These are phyloP conservation scores for Dipodomys spectabilis DNA, from an alignment of 2,113 vertebrate species.

Conservation along the genomic window DNA sequence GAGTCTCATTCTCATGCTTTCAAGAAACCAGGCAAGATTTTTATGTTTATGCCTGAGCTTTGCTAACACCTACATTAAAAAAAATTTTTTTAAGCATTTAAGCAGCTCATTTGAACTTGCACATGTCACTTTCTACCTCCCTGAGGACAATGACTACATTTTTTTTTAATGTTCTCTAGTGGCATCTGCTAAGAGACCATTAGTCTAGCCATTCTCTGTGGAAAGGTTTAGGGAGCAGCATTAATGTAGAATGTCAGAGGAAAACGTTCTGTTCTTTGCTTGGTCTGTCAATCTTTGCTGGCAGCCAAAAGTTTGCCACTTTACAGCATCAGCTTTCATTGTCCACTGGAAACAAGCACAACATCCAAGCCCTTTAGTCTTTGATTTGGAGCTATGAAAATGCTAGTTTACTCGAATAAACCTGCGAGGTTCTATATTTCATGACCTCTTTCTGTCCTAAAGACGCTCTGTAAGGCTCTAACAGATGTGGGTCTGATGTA, in stretches of 20 bases:
- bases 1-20: neutral
- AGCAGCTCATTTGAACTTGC: neutral
- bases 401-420: neutral
- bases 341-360: neutral
- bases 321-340: neutral
- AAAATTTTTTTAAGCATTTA: neutral
- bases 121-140: neutral
- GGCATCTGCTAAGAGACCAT: constrained; percentile 41
- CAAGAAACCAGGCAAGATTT: neutral
- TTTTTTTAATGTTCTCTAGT: constrained; percentile 21
- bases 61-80: neutral
- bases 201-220: constrained; percentile 33
- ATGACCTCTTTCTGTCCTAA: neutral
- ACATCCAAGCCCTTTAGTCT: neutral
- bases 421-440: neutral
- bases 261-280: constrained; percentile 68
- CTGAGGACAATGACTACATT: neutral
- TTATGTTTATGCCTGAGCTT: neutral
- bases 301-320: neutral
- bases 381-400: neutral
- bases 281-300: constrained; percentile 37
- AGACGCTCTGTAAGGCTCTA: neutral
- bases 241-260: constrained; percentile 30
- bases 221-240: constrained; percentile 32
- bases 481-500: neutral